Evolutionary conservation across 2,888 invertebrate genomes (phyloP).

Genomic region (Rhopalosiphum nymphaeae): DNA sequence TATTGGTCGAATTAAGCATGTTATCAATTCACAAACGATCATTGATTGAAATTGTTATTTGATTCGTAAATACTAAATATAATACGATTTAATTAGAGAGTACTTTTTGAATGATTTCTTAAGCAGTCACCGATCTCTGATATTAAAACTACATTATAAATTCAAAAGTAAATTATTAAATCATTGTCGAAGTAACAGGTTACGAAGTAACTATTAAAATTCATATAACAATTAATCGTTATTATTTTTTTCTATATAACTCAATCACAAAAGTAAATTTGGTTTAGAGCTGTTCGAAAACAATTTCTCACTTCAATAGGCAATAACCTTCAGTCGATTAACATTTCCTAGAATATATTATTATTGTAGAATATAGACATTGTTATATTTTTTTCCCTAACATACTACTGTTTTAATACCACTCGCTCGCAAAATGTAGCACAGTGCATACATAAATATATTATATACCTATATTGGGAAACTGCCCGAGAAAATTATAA

Average conservation of each 20-base stretch:
- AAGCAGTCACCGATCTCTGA: background rate
- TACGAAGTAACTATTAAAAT: background rate
- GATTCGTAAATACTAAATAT: background rate
- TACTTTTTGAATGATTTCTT: background rate
- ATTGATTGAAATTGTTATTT: background rate
- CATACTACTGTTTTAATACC: background rate
- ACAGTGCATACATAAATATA: background rate
- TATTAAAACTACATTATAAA: background rate
- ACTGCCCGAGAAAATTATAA: background rate
- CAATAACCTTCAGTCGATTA: constrained; percentile 3
- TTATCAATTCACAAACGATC: background rate
- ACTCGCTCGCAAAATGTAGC: background rate
- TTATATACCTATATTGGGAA: background rate
- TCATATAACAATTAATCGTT: background rate
- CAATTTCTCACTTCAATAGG: background rate
- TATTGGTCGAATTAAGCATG: background rate
- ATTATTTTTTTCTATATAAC: background rate
- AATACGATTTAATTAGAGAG: background rate
- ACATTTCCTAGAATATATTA: background rate
- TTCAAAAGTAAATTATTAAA: background rate
- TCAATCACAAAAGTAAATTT: background rate
- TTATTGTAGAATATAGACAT: background rate
- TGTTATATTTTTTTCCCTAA: background rate
- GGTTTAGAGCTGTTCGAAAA: background rate
- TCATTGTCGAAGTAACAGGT: background rate